Evolutionary conservation across 2,888 invertebrate species (phyloP), one percentile per base, ranked within the genome.

Genomic region (Pollenia angustigena): DNA sequence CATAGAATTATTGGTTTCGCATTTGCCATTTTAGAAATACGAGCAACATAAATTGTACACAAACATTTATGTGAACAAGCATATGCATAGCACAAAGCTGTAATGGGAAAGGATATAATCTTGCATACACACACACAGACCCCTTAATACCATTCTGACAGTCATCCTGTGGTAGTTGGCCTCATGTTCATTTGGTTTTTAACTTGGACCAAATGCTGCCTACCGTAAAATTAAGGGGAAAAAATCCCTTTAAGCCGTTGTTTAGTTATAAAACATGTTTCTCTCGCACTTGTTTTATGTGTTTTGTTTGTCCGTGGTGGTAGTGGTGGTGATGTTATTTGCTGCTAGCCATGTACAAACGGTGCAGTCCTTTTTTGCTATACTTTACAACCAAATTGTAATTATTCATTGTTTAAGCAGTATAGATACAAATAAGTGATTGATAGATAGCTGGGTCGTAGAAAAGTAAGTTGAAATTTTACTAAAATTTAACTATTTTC

Each of bases 251-350:
- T 81, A 68, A 75, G 68, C 68, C 60, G 32, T 60, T 81, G 75
- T 60, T 68, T 60, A 75, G 81, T 81, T 58, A 58, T 50, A 44
- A 68, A 66, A 42, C 64, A 64, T 81, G 56, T 81, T 23, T 16
- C n/a, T 14, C 56, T n/a, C 16, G 50, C 69, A 14, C 0, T 54
- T 9, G 76, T 52, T 46, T 18, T 40, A 50, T 32, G 10, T 46
- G 32, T 54, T 71, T 44, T 54, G 64, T 40, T 16, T 44, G 14
- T 1, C 18, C 54, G 7, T 44, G 10, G n/a, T 9, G 14, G 7
- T 42, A 54, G 7, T 44, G 10, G n/a, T 9, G 11, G n/a, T 50
- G 42, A n/a, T 60, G 18, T 18, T 54, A 44, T 54, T 54, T 50
- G 4, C 23, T 58, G 0, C 9, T 52, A 72, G 16, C 52, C 72